Conservation (phyloP, 2,113 vertebrate species). For the Bostrychus sinensis region DNA sequence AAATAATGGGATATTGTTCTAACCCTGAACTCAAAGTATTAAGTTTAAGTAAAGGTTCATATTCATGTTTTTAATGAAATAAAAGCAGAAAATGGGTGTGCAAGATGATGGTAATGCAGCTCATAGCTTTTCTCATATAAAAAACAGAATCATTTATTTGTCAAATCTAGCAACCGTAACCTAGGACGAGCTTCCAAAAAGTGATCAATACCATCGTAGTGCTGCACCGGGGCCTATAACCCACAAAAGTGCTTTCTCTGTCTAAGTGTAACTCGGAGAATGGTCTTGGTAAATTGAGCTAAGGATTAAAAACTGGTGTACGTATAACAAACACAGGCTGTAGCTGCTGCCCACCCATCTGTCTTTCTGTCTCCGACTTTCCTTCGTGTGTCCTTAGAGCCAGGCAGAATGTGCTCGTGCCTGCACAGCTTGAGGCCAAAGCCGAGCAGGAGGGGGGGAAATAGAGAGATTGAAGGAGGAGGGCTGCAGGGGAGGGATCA, state of each 20-base stretch:
- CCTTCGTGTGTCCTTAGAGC: constrained; percentile 51
- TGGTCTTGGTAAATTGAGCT: no score
- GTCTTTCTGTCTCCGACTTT: constrained; percentile 38
- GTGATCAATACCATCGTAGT: not conserved
- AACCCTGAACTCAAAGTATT: no score
- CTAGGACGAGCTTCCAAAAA: not conserved
- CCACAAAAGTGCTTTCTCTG: not conserved
- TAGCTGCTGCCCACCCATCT: constrained; percentile 35
- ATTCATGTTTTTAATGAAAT: no score
- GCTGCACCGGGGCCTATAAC: no score
- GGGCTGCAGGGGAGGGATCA: not conserved
- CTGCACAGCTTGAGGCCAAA: constrained; percentile 36
- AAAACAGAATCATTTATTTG: not conserved
- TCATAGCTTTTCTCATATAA: no score
- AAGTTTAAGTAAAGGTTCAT: no score
- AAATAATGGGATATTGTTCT: no score
- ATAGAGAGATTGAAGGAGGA: not conserved
- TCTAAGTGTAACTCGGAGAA: not conserved
- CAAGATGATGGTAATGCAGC: no score
- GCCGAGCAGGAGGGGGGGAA: constrained; percentile 3
- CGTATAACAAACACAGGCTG: constrained; percentile 20
- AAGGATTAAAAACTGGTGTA: not conserved
- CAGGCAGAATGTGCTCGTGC: constrained; percentile 41
- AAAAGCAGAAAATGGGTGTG: no score
- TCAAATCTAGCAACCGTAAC: not conserved